Evolutionary conservation across 2,888 invertebrate genomes (phyloP), one percentile per base, ranked within the genome.

Genomic region (Agonopterix alstromeriana): DNA sequence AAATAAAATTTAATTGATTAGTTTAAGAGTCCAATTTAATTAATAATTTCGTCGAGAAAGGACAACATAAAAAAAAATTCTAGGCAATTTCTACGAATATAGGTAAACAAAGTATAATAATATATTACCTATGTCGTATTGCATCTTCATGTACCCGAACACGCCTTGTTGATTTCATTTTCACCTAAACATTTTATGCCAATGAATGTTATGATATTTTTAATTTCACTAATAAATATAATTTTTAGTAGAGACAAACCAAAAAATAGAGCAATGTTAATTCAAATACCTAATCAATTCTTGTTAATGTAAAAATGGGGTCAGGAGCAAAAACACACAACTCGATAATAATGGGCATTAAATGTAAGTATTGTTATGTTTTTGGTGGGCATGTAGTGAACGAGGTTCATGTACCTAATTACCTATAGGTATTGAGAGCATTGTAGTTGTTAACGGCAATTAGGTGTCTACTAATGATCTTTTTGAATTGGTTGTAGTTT

Each of bases 111-210:
- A 75, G 70, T 71, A 65, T 63, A 71, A 57, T 68, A 74, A 70
- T 75, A 74, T 77, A 82, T 87, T 87, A 87, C 87, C 87, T 87
- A 87, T 87, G 86, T 72, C 84, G 86, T 72, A 87, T 86, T 76
- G 86, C 87, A 81, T 87, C 87, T 82, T 87, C 87, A 76, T 86
- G 87, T 76, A 87, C 87, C 71, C 87, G 87, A 73, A 87, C 87
- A 72, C 87, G 87, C 87, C 87, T 84, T 78, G 85, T 72, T 69
- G 87, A 77, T 86, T 87, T 86, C 87, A 87, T 87, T 86, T 77
- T 86, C 84, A 87, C 87, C 87, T 87, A 76, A 86, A 86, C 84
- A 87, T 87, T 78, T 78, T 75, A 84, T 82, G 82, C 81, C 84
- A 86, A 86, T 77, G 60, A 79, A 70, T 78, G 77, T 56, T 53